phyloP scores from a whole-genome alignment of 2,888 invertebrate species.

The Eristalinus aeneus region DNA sequence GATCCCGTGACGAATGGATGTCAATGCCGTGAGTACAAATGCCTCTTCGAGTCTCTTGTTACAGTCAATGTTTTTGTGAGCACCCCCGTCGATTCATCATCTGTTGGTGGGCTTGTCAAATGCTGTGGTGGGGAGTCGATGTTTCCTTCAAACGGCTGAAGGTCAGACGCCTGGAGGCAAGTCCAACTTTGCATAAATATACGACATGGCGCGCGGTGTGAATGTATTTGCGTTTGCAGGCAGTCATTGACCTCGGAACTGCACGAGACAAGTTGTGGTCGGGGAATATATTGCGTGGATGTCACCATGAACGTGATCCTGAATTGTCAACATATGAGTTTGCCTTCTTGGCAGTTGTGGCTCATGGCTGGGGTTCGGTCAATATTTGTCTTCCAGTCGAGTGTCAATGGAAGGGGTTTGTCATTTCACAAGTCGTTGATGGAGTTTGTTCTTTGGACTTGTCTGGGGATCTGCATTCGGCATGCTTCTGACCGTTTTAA shows the following conservation, averaged over 20 bases:
- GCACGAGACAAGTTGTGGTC: background rate
- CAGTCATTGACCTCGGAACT: background rate
- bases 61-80: background rate
- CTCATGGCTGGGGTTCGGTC: background rate
- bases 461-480: background rate
- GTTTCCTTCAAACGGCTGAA: background rate
- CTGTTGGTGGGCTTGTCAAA: background rate
- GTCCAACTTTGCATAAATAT: background rate
- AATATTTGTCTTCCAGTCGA: background rate
- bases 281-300: background rate
- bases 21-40: conserved; percentile 47
- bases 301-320: background rate
- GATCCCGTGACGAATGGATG: conserved; percentile 13
- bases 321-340: conserved; percentile 2
- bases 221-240: background rate
- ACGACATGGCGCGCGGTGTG: background rate
- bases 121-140: background rate
- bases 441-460: background rate
- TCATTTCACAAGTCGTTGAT: background rate
- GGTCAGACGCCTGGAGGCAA: background rate
- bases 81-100: background rate
- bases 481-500: background rate
- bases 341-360: background rate
- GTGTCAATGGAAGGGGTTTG: background rate
- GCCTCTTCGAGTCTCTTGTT: background rate